Conservation (phyloP, 2,888 invertebrate species). For the Schizaphis graminum region DNA sequence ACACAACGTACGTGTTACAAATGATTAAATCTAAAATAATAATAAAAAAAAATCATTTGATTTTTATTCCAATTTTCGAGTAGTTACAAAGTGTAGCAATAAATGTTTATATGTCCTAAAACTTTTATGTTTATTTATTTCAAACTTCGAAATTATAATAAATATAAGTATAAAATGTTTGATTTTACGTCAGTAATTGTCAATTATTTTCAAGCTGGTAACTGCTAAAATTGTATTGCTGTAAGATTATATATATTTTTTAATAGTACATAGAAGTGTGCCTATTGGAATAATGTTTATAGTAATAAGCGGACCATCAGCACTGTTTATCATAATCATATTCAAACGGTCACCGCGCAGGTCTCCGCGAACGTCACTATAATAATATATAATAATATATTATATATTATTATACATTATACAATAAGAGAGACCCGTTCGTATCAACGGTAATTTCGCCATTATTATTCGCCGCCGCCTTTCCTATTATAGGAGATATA, state of each 20-base stretch:
- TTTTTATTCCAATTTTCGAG: background rate
- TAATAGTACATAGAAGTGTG: background rate
- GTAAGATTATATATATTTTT: background rate
- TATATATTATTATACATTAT: constrained; percentile 9
- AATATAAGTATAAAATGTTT: background rate
- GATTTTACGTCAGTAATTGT: background rate
- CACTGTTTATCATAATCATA: constrained; percentile 6
- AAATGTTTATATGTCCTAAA: no score
- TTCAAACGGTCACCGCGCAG: background rate
- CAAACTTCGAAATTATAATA: background rate
- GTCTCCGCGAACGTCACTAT: background rate
- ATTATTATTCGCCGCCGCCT: constrained; percentile 37
- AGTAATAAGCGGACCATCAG: background rate
- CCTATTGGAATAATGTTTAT: background rate
- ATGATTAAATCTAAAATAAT: background rate
- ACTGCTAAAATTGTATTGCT: background rate
- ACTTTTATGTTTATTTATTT: no score
- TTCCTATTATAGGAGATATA: background rate
- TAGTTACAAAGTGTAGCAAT: background rate
- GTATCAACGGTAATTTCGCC: constrained; percentile 12
- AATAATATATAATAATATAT: background rate
- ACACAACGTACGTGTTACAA: background rate
- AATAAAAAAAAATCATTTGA: background rate
- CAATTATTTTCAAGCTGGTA: background rate
- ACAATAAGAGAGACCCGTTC: constrained; percentile 20